A percentile compares a stretch with the other conserved stretches of the same genome.
Evolutionary conservation across 2,888 invertebrate species (phyloP).

Genomic region (Amphipoea lucens): DNA sequence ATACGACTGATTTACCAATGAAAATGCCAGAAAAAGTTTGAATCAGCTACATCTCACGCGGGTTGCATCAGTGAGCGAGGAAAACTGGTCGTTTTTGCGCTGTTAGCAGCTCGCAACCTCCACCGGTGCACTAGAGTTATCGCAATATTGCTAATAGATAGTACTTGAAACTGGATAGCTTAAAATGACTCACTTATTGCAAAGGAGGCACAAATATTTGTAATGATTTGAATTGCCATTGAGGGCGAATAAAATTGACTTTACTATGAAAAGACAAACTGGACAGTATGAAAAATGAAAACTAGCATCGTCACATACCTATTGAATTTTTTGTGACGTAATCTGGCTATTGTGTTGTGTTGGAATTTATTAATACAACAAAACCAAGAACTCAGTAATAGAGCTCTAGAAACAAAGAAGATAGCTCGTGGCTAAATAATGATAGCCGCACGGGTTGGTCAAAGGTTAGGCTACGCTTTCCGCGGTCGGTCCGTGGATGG

Average conservation of each 20-base stretch:
- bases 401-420: background rate
- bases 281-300: background rate
- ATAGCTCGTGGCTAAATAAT: background rate
- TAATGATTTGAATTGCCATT: background rate
- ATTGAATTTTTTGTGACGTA: no score
- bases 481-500: no score
- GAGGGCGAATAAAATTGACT: background rate
- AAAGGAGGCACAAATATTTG: background rate
- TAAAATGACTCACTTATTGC: conserved; percentile 43
- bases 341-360: background rate
- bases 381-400: background rate
- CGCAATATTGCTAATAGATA: conserved; percentile 39
- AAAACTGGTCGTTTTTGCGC: conserved; percentile 55
- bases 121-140: conserved; percentile 17
- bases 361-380: background rate
- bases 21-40: conserved; percentile 43
- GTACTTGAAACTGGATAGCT: conserved; percentile 21
- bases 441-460: no score
- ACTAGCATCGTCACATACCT: background rate
- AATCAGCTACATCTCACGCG: conserved; percentile 51
- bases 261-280: no score
- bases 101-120: conserved; percentile 26
- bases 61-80: conserved; percentile 37
- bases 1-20: conserved; percentile 25
- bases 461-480: no score